Base-by-base conservation (phyloP, 2,113 vertebrate genomes). In the Herpailurus yagouaroundi region DNA sequence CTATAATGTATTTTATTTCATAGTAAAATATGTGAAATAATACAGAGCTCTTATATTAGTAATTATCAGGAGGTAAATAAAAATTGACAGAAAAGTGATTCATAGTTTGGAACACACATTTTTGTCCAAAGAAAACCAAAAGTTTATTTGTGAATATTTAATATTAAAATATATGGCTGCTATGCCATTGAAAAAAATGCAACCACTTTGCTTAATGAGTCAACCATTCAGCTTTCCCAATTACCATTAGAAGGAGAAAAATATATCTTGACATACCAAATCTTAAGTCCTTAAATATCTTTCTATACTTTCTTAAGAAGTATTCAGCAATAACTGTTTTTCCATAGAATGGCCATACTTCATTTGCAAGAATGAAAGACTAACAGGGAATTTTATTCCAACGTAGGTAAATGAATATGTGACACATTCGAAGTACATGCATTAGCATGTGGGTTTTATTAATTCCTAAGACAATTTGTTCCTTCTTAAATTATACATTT, bases 341-440 rank as follows among this genome's bases (percentile, higher is more conserved):
- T 82, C 68, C 12, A n/a, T 66, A 82, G 12, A 73, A 29, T 69
- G 95, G n/a, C 90, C 55, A 63, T 48, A 7, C 1, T 48, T 38
- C 52, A 31, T 97, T 94, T 97, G 93, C 6, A 91, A 94, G 23
- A 93, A 86, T 86, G 60, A 94, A 96, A 93, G 83, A 89, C 3
- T 64, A 27, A 38, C 97, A 92, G 25, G 63, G 1, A 1, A 82
- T 27, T 41, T 96, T 86, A 94, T 94, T 90, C 27, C 89, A 83
- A 25, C 50, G 29, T 84, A 74, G 23, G 87, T 25, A 86, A 76
- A 89, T 96, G 50, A 96, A 68, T 74, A 38, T 74, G 91, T 63
- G 91, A 82, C 31, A 97, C 79, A 87, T 5, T 96, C 18, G 94
- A 95, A 89, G 38, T 89, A 33, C 64, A 27, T 66, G 36, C 1